phyloP scores from a whole-genome alignment of 2,888 invertebrate genomes.

The Chaitophorus viminalis region DNA sequence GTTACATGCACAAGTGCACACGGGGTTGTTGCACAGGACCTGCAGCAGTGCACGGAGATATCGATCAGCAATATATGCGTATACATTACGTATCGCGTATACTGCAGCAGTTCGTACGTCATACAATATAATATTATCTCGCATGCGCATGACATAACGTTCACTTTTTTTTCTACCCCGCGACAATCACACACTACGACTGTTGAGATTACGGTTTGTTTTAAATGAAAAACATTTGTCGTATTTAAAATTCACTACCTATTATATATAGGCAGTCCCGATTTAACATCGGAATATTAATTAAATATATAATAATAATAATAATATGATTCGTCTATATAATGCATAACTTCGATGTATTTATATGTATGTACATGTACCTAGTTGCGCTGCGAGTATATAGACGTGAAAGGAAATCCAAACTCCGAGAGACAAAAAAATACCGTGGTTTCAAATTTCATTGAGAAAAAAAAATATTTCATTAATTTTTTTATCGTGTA shows the following conservation, averaged over 20 bases:
- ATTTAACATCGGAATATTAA: background rate
- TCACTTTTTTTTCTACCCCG: constrained; percentile 18
- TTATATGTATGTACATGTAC: too few species aligned
- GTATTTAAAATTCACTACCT: background rate
- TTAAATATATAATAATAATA: too few species aligned
- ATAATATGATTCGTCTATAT: background rate
- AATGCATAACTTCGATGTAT: background rate
- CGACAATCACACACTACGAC: background rate
- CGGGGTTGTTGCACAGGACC: constrained; percentile 25
- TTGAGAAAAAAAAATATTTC: constrained; percentile 42
- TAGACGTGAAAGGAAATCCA: constrained; percentile 45
- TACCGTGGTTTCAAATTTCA: constrained; percentile 34
- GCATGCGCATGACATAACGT: background rate
- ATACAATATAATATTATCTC: background rate
- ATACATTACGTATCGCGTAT: too few species aligned
- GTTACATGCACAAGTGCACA: constrained; percentile 26
- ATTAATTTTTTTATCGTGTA: constrained; percentile 38
- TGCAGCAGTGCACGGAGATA: background rate
- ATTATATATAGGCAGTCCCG: too few species aligned
- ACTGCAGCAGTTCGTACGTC: too few species aligned
- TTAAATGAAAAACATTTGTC: background rate
- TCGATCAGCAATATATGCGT: background rate
- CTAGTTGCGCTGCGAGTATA: background rate
- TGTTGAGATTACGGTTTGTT: background rate
- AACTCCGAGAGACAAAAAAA: constrained; percentile 32